phyloP scores from a whole-genome alignment of 2,797 vertebrate species.

The Myotis findleyi region DNA sequence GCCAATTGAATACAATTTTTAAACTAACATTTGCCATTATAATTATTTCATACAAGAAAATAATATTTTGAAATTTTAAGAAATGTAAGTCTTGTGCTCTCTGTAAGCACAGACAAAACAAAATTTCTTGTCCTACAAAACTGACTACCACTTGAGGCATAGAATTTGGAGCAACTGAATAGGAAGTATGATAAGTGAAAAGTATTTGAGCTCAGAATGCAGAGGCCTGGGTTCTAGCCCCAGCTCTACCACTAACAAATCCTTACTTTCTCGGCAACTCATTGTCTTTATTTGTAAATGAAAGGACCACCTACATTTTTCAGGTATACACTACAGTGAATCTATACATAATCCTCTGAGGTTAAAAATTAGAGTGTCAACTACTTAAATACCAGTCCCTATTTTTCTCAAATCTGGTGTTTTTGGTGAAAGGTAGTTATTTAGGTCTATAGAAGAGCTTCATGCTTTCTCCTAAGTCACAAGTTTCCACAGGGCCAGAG shows the following conservation, averaged over 20 bases:
- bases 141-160: neutral
- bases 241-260: neutral
- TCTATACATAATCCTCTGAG: neutral
- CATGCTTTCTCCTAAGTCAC: neutral
- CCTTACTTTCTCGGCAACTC: neutral
- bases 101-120: constrained; percentile 4
- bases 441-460: neutral
- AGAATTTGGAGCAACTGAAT: neutral
- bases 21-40: neutral
- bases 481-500: neutral
- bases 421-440: neutral
- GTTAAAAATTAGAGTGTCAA: neutral
- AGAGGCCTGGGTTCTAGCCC: neutral
- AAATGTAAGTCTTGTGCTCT: neutral
- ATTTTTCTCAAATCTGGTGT: neutral
- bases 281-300: neutral
- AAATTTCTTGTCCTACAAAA: neutral
- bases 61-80: constrained; percentile 7
- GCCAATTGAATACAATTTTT: neutral
- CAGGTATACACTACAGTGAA: neutral
- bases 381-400: constrained; percentile 35
- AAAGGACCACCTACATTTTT: neutral
- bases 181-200: neutral
- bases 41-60: constrained; percentile 33
- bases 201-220: neutral